A percentile compares a stretch with the other conserved stretches of the same genome.
phyloP scores from a whole-genome alignment of 2,888 invertebrate species.

The Clunio marinus region DNA sequence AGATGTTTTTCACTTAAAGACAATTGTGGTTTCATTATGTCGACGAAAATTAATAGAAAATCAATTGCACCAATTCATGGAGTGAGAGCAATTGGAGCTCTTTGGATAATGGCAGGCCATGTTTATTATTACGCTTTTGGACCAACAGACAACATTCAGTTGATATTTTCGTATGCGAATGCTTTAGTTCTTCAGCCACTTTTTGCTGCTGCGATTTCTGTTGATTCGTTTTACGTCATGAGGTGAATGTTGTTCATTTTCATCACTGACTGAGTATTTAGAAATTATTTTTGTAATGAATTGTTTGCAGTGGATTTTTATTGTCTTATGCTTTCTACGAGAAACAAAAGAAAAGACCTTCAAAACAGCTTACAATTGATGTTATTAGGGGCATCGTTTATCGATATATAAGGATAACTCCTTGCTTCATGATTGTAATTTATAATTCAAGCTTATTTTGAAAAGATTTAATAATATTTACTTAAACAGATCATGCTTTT shows the following conservation, averaged over 20 bases:
- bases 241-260: conserved; percentile 44
- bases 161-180: conserved; percentile 47
- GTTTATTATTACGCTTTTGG: conserved; percentile 51
- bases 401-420: conserved; percentile 50
- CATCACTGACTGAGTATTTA: not conserved
- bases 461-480: not conserved
- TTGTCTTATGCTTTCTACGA: conserved; percentile 42
- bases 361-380: conserved; percentile 37
- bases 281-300: not conserved
- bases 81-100: conserved; percentile 51
- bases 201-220: conserved; percentile 52
- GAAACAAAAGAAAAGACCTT: conserved; percentile 40
- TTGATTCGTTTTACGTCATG: conserved; percentile 54
- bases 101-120: conserved; percentile 57
- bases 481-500: conserved; percentile 46
- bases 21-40: conserved; percentile 41
- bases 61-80: conserved; percentile 42
- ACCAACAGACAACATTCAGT: conserved; percentile 49
- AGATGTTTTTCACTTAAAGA: conserved; percentile 40
- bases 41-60: conserved; percentile 40
- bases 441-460: not conserved
- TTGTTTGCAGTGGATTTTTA: conserved; percentile 40
- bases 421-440: conserved; percentile 33
- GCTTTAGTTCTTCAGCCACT: conserved; percentile 49
- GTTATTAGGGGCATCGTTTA: conserved; percentile 44